Percentiles rank a stretch among this genome's conserved stretches.
These are phyloP conservation scores for Asobara japonica DNA, from an alignment of 1,140 invertebrate species.

Conservation along the genomic window DNA sequence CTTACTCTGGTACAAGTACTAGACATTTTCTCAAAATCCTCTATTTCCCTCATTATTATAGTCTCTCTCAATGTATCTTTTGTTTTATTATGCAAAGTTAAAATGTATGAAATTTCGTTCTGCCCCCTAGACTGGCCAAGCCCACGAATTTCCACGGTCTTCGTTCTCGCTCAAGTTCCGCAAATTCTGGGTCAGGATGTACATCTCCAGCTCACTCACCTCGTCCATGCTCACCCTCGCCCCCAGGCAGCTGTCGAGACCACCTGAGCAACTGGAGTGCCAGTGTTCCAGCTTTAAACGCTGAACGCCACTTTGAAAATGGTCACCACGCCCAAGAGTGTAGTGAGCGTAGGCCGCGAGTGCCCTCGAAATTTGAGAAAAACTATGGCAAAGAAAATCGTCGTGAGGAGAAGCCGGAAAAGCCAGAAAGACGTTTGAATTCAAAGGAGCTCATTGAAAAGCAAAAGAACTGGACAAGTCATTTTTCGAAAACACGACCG, in stretches of 20 bases:
- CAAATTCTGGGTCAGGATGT: constrained; percentile 70
- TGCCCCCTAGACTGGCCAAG: constrained; percentile 49
- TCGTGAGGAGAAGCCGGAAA: constrained; percentile 74
- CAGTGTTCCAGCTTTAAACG: constrained; percentile 60
- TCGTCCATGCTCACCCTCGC: constrained; percentile 61
- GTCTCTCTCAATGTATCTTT: background rate
- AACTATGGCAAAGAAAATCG: constrained; percentile 64
- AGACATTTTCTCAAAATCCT: no score
- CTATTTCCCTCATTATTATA: no score
- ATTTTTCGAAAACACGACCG: constrained; percentile 81
- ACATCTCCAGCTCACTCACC: constrained; percentile 65
- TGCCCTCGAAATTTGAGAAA: constrained; percentile 47
- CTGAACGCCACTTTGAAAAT: constrained; percentile 61
- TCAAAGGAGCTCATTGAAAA: constrained; percentile 88
- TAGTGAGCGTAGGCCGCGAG: constrained; percentile 44
- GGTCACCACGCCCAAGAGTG: constrained; percentile 49
- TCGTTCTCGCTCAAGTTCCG: constrained; percentile 71
- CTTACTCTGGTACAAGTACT: no score
- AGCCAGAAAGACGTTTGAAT: constrained; percentile 83
- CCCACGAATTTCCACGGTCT: constrained; percentile 59
- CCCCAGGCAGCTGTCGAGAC: constrained; percentile 56
- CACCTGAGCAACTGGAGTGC: constrained; percentile 61
- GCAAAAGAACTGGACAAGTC: constrained; percentile 89
- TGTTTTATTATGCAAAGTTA: background rate
- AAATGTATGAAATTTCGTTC: constrained; percentile 14